Evolutionary conservation across 2,797 vertebrate genomes (phyloP), one percentile per base, ranked within the genome.

Genomic region (Chanos chanos): DNA sequence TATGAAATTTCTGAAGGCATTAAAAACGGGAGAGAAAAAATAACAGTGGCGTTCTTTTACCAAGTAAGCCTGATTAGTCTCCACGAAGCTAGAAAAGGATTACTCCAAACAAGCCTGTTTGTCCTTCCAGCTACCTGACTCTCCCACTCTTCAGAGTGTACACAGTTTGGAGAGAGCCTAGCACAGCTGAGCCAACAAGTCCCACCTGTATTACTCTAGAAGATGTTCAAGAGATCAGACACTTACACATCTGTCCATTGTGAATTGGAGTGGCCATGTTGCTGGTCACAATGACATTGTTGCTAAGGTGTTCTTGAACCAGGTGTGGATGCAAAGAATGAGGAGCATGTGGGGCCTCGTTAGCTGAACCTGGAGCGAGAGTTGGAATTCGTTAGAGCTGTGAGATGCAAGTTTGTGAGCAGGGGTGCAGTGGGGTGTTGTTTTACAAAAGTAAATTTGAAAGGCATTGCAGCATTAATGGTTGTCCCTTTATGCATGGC

Each of bases 171-270:
- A 57, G 54, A 44, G 18, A 12, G 36, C 37, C 30, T 49, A 33
- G 12, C 57, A 37, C 33, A 12, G 21, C 8, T 30, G 3, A 30
- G 2, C 7, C 21, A n/a, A n/a, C n/a, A n/a, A n/a, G n/a, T n/a
- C n/a, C n/a, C n/a, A n/a, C n/a, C n/a, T n/a, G n/a, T n/a, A n/a
- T n/a, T n/a, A n/a, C n/a, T n/a, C n/a, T n/a, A n/a, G n/a, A n/a
- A n/a, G n/a, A 4, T 1, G 4, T 10, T 15, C 16, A 43, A 24
- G 31, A 45, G 10, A 8, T 37, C 12, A 28, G 36, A 31, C 85
- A 91, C 96, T 94, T 83, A 98, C 97, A 97, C 85, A 99, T 96
- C 88, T 99, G 95, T 79, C 95, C 93, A 0, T 97, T 99, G 74
- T 94, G 94, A 81, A 98, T 92, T 37, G 94, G 89, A 66, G 93